phyloP scores from a whole-genome alignment of 2,113 vertebrate genomes.

The Phycodurus eques region DNA sequence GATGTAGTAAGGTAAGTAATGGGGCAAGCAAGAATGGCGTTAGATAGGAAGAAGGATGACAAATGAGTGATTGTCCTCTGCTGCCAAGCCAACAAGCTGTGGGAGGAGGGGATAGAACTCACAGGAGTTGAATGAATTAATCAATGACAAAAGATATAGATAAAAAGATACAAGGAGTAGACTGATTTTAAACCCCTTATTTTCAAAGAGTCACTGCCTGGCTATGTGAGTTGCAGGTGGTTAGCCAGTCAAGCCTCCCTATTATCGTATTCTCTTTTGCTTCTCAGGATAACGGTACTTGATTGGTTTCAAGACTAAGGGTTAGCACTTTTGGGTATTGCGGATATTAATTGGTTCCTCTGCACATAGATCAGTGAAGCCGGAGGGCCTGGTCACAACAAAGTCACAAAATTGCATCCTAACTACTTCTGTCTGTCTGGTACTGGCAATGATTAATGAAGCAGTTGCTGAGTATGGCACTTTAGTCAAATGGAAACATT shows the following conservation, averaged over 20 bases:
- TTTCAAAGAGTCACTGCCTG: background rate
- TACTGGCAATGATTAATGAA: background rate
- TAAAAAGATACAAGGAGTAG: constrained; percentile 30
- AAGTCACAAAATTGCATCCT: background rate
- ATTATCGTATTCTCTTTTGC: background rate
- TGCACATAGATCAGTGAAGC: background rate
- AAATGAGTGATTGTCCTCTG: background rate
- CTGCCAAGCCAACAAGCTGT: constrained; percentile 10
- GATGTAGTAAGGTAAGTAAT: background rate
- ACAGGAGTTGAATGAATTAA: constrained; percentile 20
- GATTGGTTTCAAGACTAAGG: background rate
- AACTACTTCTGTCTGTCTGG: background rate
- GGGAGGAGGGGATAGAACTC: background rate
- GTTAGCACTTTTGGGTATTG: background rate
- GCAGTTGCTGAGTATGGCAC: background rate
- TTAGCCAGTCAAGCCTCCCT: background rate
- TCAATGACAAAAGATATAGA: constrained; percentile 10
- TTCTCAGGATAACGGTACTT: background rate
- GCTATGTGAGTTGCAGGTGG: background rate
- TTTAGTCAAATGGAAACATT: background rate
- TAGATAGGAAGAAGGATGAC: background rate
- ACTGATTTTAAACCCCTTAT: constrained; percentile 15
- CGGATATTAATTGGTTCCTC: background rate
- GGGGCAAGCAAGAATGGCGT: background rate
- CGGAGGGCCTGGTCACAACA: background rate